These are phyloP conservation scores for Beris morrisii DNA, from an alignment of 2,888 invertebrate species.

Conservation along the genomic window DNA sequence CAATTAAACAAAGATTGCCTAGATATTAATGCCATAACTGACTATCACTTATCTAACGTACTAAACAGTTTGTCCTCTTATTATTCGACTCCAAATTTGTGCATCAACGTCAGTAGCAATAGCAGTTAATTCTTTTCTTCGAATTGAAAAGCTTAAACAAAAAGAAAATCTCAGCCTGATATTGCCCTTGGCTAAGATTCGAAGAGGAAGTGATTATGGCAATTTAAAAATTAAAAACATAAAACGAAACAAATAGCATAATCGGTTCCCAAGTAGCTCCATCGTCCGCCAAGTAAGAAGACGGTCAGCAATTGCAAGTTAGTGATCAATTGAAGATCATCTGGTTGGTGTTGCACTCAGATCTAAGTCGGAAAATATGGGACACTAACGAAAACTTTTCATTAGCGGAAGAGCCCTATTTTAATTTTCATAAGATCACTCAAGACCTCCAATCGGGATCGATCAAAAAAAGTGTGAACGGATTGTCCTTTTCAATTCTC, in stretches of 20 bases:
- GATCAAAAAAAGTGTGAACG: not conserved
- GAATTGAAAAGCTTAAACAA: not conserved
- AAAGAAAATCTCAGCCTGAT: conserved; percentile 25
- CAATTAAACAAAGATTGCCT: no score
- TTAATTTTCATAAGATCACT: not conserved
- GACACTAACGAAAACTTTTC: no score
- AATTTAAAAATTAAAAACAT: conserved; percentile 20
- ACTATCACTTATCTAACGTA: conserved; percentile 5
- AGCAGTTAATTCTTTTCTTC: no score
- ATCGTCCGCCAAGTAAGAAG: not conserved
- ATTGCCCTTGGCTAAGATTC: not conserved
- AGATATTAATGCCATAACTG: not conserved
- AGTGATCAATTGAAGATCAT: not conserved
- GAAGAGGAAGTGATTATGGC: conserved; percentile 34
- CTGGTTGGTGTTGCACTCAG: no score
- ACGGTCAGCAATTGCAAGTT: not conserved
- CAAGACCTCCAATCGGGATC: not conserved
- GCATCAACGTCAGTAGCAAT: no score
- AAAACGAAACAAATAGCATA: conserved; percentile 13
- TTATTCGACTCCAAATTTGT: no score
- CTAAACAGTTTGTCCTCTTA: not conserved
- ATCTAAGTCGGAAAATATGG: no score
- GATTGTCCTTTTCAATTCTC: not conserved
- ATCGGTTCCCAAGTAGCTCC: conserved; percentile 3
- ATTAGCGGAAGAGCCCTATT: no score